Evolutionary conservation across 1,140 invertebrate species (phyloP).

Genomic region (Bacillus rossius): DNA sequence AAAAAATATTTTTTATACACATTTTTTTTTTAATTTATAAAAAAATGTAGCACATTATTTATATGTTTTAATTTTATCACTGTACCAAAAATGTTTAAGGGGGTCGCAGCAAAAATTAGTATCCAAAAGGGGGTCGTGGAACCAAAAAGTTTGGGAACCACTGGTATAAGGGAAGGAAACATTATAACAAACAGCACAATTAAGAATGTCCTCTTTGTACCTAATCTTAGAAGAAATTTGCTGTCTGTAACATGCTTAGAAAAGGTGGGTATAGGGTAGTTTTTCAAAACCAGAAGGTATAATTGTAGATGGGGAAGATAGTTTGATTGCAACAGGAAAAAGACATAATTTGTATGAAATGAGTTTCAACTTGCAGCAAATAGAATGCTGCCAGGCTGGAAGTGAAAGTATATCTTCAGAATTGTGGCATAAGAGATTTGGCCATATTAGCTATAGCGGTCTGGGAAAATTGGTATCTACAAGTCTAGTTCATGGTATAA

Average conservation of each 20-base stretch:
- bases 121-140: too few relatives aligned
- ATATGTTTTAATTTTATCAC: too few relatives aligned
- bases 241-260: constrained; percentile 20
- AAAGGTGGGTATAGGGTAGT: constrained; percentile 14
- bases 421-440: constrained; percentile 16
- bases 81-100: too few relatives aligned
- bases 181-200: constrained; percentile 16
- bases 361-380: background rate
- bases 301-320: constrained; percentile 8
- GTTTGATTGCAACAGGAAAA: background rate
- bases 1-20: too few relatives aligned
- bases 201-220: constrained; percentile 19
- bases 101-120: too few relatives aligned
- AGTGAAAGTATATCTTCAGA: constrained; percentile 2
- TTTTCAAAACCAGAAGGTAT: constrained; percentile 16
- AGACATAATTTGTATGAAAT: constrained; percentile 10
- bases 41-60: too few relatives aligned
- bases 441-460: constrained; percentile 22
- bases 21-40: too few relatives aligned
- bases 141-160: too few relatives aligned
- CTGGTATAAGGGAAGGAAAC: too few relatives aligned
- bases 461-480: constrained; percentile 19
- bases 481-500: background rate
- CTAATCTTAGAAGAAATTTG: constrained; percentile 17
- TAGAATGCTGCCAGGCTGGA: background rate